phyloP scores from a whole-genome alignment of 2,797 vertebrate genomes.

The Bovichtus diacanthus region DNA sequence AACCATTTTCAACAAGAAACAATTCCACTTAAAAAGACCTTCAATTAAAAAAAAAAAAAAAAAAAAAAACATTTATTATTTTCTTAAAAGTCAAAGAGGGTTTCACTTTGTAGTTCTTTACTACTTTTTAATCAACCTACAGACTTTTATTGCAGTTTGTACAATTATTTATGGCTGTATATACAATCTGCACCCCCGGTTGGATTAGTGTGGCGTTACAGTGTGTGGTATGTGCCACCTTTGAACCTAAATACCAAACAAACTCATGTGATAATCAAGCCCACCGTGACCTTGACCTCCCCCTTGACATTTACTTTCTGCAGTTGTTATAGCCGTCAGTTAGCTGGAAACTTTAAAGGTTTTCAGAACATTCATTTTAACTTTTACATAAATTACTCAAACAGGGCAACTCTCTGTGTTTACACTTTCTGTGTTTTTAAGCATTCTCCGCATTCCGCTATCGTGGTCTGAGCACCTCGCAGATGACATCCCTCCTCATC shows the following conservation, averaged over 20 bases:
- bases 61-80: neutral
- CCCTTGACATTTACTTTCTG: conserved; percentile 5
- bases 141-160: neutral
- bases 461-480: conserved; percentile 20
- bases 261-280: conserved; percentile 31
- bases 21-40: neutral
- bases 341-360: conserved; percentile 10
- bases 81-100: neutral
- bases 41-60: no score
- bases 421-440: conserved; percentile 26
- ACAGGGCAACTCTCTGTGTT: conserved; percentile 6
- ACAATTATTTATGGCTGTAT: conserved; percentile 7
- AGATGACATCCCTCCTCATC: neutral
- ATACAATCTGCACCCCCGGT: neutral
- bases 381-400: conserved; percentile 41
- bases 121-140: neutral
- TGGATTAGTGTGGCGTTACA: conserved; percentile 4
- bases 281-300: conserved; percentile 37
- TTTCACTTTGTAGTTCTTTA: neutral
- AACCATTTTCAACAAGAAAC: neutral
- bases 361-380: conserved; percentile 24
- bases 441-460: conserved; percentile 63
- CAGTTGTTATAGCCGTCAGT: neutral
- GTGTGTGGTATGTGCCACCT: conserved; percentile 22
- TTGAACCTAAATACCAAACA: conserved; percentile 44